Evolutionary conservation across 2,797 vertebrate species (phyloP).

Genomic region (Brotula barbata): DNA sequence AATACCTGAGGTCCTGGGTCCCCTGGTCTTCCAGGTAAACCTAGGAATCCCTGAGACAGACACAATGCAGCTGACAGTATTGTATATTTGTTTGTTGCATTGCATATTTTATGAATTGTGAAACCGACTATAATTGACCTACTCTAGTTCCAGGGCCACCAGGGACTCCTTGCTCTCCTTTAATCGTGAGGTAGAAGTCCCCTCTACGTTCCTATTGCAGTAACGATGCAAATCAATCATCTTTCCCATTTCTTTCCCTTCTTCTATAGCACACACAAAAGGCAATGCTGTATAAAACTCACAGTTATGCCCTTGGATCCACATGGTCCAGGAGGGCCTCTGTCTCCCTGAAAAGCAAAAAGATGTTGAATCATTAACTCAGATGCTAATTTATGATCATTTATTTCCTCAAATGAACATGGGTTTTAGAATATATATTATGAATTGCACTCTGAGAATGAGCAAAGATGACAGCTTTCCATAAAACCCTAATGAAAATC

Average conservation of each 20-base stretch:
- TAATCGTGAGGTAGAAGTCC: constrained; percentile 46
- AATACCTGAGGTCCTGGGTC: constrained; percentile 50
- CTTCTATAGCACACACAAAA: not conserved
- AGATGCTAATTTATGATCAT: not conserved
- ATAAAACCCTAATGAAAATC: not conserved
- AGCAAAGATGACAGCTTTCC: no score
- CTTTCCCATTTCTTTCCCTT: not conserved
- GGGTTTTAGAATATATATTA: not conserved
- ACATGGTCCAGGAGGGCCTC: constrained; percentile 60
- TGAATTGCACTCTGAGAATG: not conserved
- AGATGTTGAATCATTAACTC: not conserved
- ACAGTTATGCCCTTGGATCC: constrained; percentile 64
- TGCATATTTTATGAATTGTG: not conserved
- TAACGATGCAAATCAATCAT: not conserved
- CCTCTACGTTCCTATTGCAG: constrained; percentile 38
- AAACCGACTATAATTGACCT: constrained; percentile 38
- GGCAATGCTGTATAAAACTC: constrained; percentile 23
- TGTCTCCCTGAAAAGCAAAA: constrained; percentile 61
- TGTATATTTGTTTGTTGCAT: constrained; percentile 3
- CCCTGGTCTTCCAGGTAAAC: constrained; percentile 52
- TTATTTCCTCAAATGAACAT: not conserved
- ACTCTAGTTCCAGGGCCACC: constrained; percentile 83
- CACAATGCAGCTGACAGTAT: not conserved
- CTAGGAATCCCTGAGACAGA: constrained; percentile 53
- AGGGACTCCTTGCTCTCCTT: constrained; percentile 83